A percentile compares a stretch with the other conserved stretches of the same genome.
phyloP scores from a whole-genome alignment of 2,888 invertebrate genomes.

The Apodemia zela region DNA sequence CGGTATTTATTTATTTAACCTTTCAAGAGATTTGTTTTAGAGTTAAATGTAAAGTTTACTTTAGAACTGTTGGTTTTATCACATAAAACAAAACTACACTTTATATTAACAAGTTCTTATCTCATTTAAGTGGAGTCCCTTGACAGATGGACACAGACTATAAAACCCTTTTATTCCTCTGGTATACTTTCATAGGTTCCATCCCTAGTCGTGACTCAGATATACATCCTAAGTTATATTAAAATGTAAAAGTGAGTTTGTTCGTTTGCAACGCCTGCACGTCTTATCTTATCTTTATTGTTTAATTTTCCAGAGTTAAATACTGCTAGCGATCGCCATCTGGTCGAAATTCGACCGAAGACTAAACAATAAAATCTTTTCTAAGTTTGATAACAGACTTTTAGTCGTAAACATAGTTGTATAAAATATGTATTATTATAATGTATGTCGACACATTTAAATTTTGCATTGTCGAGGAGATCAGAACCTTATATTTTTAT shows the following conservation, averaged over 20 bases:
- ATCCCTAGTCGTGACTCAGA: not conserved
- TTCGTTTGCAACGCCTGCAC: not conserved
- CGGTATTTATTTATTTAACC: too few relatives aligned
- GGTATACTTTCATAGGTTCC: not conserved
- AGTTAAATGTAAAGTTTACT: not conserved
- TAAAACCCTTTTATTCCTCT: not conserved
- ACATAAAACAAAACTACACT: not conserved
- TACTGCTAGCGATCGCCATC: too few relatives aligned
- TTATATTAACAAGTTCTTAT: slow-evolving; percentile 4
- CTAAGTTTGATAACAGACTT: too few relatives aligned
- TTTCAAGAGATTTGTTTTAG: not conserved
- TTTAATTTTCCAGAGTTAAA: too few relatives aligned
- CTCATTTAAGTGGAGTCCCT: not conserved
- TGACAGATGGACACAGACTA: not conserved
- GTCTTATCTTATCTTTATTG: too few relatives aligned
- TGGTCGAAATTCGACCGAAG: too few relatives aligned
- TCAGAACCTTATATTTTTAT: too few relatives aligned
- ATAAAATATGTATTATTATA: too few relatives aligned
- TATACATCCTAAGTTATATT: not conserved
- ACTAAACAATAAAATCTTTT: too few relatives aligned
- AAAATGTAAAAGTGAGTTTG: not conserved
- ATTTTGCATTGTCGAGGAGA: too few relatives aligned
- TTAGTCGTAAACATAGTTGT: too few relatives aligned
- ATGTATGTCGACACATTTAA: too few relatives aligned
- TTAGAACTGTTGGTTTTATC: not conserved